phyloP scores from a whole-genome alignment of 2,888 invertebrate genomes.

The Schizaphis graminum region DNA sequence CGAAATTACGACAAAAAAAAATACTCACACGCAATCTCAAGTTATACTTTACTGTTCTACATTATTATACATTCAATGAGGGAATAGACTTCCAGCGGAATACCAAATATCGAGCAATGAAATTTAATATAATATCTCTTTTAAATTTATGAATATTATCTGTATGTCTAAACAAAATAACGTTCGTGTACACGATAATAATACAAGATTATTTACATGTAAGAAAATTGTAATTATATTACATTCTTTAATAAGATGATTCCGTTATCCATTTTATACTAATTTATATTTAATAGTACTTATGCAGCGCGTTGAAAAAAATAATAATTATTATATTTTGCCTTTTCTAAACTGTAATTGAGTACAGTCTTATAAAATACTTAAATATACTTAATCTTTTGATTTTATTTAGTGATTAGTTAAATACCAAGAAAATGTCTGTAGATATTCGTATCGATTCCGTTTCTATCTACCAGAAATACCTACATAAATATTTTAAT shows the following conservation, averaged over 20 bases:
- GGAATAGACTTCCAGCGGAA: neutral
- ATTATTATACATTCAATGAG: neutral
- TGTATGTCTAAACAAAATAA: neutral
- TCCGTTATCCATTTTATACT: neutral
- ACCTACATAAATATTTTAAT: neutral
- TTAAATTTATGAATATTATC: neutral
- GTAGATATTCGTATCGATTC: neutral
- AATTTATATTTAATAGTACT: neutral
- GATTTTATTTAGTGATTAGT: neutral
- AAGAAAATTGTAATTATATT: neutral
- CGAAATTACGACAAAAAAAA: slow-evolving; percentile 29
- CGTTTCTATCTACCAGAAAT: neutral
- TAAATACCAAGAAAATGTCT: neutral
- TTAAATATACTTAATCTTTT: neutral
- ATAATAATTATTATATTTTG: neutral
- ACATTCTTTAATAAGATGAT: neutral
- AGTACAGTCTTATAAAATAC: neutral
- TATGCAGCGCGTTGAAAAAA: neutral
- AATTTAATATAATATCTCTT: neutral
- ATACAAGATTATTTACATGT: neutral
- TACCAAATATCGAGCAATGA: neutral
- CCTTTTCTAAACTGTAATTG: neutral
- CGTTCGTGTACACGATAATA: neutral
- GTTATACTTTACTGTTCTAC: neutral
- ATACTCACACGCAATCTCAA: neutral